Conservation (phyloP, 2,888 invertebrate genomes). For the Marasmarcha lunaedactyla region DNA sequence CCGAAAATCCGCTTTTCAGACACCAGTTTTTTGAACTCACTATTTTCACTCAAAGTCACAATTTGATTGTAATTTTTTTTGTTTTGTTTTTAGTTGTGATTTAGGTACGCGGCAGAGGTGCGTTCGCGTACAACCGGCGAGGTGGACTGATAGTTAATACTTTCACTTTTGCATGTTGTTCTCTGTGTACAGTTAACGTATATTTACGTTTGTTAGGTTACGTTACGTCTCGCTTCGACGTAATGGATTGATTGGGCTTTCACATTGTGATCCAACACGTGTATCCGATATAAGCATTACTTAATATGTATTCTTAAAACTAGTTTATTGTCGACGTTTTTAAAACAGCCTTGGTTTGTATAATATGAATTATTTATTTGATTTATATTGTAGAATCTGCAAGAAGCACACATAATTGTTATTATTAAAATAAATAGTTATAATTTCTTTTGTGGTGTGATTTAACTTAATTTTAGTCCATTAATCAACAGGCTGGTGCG, state of each 20-base stretch:
- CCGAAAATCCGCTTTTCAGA: conserved; percentile 13
- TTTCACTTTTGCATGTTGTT: conserved; percentile 33
- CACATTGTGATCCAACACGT: conserved; percentile 13
- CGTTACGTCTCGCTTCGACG: conserved; percentile 23
- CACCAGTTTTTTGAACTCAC: conserved; percentile 9
- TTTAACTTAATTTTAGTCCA: background rate
- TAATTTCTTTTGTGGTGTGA: too few species aligned
- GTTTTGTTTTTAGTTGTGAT: too few species aligned
- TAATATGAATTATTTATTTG: conserved; percentile 8
- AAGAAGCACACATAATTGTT: too few species aligned
- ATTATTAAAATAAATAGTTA: too few species aligned
- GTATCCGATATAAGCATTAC: conserved; percentile 2
- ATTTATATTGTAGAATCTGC: too few species aligned
- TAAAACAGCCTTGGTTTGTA: background rate
- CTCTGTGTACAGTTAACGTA: background rate
- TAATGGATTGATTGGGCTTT: conserved; percentile 14
- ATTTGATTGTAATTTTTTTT: conserved; percentile 8
- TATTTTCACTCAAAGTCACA: conserved; percentile 1
- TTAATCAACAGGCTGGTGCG: background rate
- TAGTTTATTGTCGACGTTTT: conserved; percentile 28
- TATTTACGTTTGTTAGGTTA: conserved; percentile 14
- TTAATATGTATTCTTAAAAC: conserved; percentile 10
- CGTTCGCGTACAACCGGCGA: conserved; percentile 26
- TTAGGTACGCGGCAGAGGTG: conserved; percentile 10
- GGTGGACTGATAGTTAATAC: conserved; percentile 32